A percentile compares a stretch with the other conserved stretches of the same genome.
Conservation (phyloP, 2,797 vertebrate genomes). For the Semotilus atromaculatus region DNA sequence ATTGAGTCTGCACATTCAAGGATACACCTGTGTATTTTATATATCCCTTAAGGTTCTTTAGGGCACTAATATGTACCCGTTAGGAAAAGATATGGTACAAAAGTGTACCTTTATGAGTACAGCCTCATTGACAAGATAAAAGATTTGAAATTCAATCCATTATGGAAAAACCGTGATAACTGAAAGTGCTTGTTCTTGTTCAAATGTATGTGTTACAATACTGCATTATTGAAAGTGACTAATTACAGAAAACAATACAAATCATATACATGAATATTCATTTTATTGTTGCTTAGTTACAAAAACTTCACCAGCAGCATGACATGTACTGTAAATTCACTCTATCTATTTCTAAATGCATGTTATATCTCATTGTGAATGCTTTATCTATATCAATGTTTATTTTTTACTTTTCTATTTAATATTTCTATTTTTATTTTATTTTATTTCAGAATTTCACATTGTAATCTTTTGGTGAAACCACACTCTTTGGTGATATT, state of each 20-base stretch:
- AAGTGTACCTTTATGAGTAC: background rate
- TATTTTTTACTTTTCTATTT: too few relatives aligned
- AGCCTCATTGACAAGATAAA: conserved; percentile 16
- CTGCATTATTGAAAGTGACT: background rate
- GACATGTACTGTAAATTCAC: too few relatives aligned
- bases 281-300: background rate
- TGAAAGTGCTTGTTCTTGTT: background rate
- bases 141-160: background rate
- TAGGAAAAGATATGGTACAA: background rate
- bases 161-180: background rate
- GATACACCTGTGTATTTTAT: conserved; percentile 7
- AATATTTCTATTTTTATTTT: too few relatives aligned
- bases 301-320: background rate
- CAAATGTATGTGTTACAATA: background rate
- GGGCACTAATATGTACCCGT: conserved; percentile 7
- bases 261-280: background rate
- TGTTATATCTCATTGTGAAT: background rate
- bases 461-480: too few relatives aligned
- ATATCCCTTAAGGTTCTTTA: conserved; percentile 12
- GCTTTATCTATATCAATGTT: too few relatives aligned
- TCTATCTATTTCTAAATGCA: background rate
- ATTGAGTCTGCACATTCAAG: conserved; percentile 27
- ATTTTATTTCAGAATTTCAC: too few relatives aligned
- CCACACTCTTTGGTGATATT: too few relatives aligned
- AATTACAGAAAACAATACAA: background rate